Conservation (phyloP, 2,113 vertebrate genomes). For the Perca schrenkii region DNA sequence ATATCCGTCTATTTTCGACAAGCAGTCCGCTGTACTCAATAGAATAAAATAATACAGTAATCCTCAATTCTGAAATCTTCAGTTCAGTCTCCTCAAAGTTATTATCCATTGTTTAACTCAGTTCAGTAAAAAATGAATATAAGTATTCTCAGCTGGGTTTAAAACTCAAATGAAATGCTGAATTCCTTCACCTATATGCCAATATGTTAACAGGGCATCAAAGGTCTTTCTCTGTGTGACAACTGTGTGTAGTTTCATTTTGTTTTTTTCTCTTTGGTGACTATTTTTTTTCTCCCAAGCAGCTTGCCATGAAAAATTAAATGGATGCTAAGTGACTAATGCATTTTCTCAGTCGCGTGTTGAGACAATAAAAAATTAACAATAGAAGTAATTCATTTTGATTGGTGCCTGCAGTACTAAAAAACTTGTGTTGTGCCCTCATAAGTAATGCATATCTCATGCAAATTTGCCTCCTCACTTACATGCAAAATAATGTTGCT, state of each 20-base stretch:
- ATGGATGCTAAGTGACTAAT: slow-evolving; percentile 90
- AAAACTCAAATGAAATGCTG: neutral
- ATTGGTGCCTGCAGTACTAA: slow-evolving; percentile 89
- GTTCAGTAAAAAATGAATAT: neutral
- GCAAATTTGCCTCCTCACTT: slow-evolving; percentile 79
- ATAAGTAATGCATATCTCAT: slow-evolving; percentile 90
- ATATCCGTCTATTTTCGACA: neutral
- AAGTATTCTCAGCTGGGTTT: neutral
- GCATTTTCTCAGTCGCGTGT: slow-evolving; percentile 90
- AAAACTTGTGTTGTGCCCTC: slow-evolving; percentile 85
- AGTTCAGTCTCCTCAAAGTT: neutral
- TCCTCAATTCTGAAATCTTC: neutral
- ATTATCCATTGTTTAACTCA: neutral
- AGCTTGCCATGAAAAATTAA: slow-evolving; percentile 91
- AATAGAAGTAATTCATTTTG: slow-evolving; percentile 90
- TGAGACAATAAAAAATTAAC: slow-evolving; percentile 92
- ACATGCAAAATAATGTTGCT: slow-evolving; percentile 82
- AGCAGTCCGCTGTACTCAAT: neutral
- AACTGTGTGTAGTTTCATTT: slow-evolving; percentile 49
- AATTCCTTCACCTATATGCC: neutral
- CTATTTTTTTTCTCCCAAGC: slow-evolving; percentile 83
- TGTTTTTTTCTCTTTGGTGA: slow-evolving; percentile 70
- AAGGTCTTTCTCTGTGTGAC: slow-evolving; percentile 12
- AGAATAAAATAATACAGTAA: neutral
- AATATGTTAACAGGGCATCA: neutral